phyloP scores from a whole-genome alignment of 2,797 vertebrate genomes.

The Huso huso region DNA sequence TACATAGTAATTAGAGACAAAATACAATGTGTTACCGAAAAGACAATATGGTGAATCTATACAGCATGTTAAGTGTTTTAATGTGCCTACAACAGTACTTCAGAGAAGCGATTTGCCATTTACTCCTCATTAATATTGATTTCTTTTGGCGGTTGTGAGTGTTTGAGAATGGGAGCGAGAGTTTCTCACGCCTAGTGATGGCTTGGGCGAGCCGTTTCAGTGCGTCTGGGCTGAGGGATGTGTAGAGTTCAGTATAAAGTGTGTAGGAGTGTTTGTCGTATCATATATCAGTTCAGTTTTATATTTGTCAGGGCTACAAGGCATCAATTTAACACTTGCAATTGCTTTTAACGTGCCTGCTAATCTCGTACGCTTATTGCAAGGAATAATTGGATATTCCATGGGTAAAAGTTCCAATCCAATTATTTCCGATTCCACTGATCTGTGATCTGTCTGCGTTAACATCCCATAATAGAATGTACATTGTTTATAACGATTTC shows the following conservation, averaged over 20 bases:
- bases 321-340: background rate
- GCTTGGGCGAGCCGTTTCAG: no score
- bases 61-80: background rate
- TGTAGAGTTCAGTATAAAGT: background rate
- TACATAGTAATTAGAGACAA: no score
- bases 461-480: no score
- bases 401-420: no score
- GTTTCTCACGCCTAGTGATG: background rate
- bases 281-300: background rate
- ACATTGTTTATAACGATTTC: no score
- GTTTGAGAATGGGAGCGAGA: constrained; percentile 3
- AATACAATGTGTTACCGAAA: no score
- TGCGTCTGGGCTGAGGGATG: background rate
- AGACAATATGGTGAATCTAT: background rate
- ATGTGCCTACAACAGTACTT: background rate
- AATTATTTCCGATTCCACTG: no score
- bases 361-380: background rate
- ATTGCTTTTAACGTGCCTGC: background rate
- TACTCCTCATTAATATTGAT: constrained; percentile 14
- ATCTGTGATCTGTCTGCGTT: no score
- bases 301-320: background rate
- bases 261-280: constrained; percentile 5
- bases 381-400: background rate
- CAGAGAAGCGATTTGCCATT: constrained; percentile 2
- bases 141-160: background rate